Percentiles rank a stretch among this genome's conserved stretches.
phyloP scores from a whole-genome alignment of 2,888 invertebrate species.

The Zhengitettix transpicula region DNA sequence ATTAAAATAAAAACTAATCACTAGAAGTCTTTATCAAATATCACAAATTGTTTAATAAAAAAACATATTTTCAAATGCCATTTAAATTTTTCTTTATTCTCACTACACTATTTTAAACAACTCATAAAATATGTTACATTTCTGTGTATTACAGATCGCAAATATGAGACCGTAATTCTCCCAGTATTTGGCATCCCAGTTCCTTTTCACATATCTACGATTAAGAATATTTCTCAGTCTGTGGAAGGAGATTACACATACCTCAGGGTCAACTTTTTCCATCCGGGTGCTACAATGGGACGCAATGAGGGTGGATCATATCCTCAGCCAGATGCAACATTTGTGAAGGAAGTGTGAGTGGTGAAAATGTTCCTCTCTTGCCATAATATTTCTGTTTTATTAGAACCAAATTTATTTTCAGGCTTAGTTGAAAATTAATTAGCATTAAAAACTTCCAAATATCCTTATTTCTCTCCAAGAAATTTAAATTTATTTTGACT shows the following conservation, averaged over 20 bases:
- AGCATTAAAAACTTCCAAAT: no score
- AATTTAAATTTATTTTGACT: no score
- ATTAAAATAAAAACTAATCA: no score
- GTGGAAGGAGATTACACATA: constrained; percentile 99
- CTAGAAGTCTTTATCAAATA: no score
- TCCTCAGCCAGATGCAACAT: constrained; percentile 89
- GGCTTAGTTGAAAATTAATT: no score
- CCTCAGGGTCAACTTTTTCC: constrained; percentile 93
- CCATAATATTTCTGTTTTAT: no score
- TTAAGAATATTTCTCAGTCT: constrained; percentile 96
- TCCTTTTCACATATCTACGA: constrained; percentile 96
- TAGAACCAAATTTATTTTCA: not conserved
- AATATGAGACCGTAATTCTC: constrained; percentile 95
- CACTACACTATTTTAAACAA: no score
- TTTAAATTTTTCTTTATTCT: no score
- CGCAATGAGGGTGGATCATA: constrained; percentile 81
- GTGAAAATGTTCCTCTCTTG: no score
- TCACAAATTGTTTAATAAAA: no score
- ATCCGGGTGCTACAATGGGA: constrained; percentile 94
- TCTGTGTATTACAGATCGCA: constrained; percentile 74
- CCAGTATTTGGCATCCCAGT: constrained; percentile 93
- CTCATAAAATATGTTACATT: not conserved
- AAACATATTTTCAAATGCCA: no score
- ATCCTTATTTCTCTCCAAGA: no score
- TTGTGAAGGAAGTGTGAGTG: constrained; percentile 91